phyloP scores from a whole-genome alignment of 1,140 invertebrate genomes.

The Drosophila seguyi region DNA sequence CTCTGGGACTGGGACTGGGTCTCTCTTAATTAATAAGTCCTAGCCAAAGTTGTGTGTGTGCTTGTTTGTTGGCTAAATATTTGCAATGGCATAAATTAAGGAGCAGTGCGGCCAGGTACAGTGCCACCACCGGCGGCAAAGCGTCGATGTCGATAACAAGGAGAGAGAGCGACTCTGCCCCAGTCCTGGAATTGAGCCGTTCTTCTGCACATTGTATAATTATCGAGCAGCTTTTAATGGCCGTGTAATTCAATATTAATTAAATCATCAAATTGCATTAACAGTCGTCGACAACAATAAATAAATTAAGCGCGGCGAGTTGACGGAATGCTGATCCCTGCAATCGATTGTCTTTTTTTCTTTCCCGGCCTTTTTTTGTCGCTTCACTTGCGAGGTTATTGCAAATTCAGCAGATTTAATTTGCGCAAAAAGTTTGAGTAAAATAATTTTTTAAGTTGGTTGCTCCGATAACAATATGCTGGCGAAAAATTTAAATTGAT shows the following conservation, averaged over 20 bases:
- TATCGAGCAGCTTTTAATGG: slow-evolving; percentile 43
- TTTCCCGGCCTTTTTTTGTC: slow-evolving; percentile 17
- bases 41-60: slow-evolving; percentile 39
- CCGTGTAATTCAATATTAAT: slow-evolving; percentile 79
- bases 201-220: slow-evolving; percentile 71
- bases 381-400: slow-evolving; percentile 48
- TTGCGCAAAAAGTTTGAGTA: slow-evolving; percentile 53
- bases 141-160: slow-evolving; percentile 42
- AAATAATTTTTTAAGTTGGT: slow-evolving; percentile 38
- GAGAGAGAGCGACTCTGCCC: slow-evolving; percentile 13
- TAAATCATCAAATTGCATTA: slow-evolving; percentile 81
- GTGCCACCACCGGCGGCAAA: slow-evolving; percentile 35
- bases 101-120: slow-evolving; percentile 57
- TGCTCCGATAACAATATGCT: slow-evolving; percentile 64
- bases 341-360: slow-evolving; percentile 59
- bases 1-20: slow-evolving; percentile 12
- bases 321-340: slow-evolving; percentile 71
- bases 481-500: slow-evolving; percentile 66
- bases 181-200: slow-evolving; percentile 51
- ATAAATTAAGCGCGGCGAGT: slow-evolving; percentile 68
- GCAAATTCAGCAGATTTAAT: slow-evolving; percentile 68
- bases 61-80: slow-evolving; percentile 77
- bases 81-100: slow-evolving; percentile 76
- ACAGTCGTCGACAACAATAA: slow-evolving; percentile 66
- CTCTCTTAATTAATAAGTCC: slow-evolving; percentile 79